phyloP scores from a whole-genome alignment of 2,888 invertebrate species.

The Slavum lentiscoides region DNA sequence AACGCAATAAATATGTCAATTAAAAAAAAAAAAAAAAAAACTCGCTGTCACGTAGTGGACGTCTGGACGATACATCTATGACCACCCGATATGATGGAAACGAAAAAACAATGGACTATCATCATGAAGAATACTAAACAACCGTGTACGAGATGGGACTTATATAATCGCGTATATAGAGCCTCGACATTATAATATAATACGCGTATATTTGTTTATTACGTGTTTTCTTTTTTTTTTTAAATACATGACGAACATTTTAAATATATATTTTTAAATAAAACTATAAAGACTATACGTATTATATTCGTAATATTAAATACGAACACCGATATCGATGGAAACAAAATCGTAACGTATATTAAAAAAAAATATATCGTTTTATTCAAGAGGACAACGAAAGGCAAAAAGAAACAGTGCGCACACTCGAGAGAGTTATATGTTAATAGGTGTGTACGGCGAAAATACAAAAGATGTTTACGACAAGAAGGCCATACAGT shows the following conservation, averaged over 20 bases:
- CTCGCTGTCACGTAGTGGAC: conserved; percentile 46
- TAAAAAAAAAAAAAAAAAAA: conserved; percentile 48
- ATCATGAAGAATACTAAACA: conserved; percentile 47
- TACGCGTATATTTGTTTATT: conserved; percentile 15
- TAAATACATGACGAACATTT: conserved; percentile 43
- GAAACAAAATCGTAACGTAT: too few relatives aligned
- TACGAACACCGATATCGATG: neutral
- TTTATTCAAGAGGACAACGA: too few relatives aligned
- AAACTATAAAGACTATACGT: neutral
- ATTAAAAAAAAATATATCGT: too few relatives aligned
- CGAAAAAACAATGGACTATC: conserved; percentile 46
- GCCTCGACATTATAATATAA: conserved; percentile 15
- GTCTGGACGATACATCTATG: conserved; percentile 50
- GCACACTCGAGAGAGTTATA: too few relatives aligned
- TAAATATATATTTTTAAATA: neutral
- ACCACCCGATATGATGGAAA: conserved; percentile 51
- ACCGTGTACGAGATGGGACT: neutral
- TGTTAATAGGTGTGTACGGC: too few relatives aligned
- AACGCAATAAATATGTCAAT: conserved; percentile 51
- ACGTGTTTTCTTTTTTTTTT: neutral
- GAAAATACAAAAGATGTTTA: too few relatives aligned
- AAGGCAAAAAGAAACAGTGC: too few relatives aligned
- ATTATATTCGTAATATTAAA: too few relatives aligned
- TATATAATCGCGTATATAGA: too few relatives aligned
- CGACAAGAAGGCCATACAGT: too few relatives aligned